Percentiles rank a stretch among this genome's conserved stretches.
These are phyloP conservation scores for Piprites chloris DNA, from an alignment of 2,113 vertebrate species.

Conservation along the genomic window DNA sequence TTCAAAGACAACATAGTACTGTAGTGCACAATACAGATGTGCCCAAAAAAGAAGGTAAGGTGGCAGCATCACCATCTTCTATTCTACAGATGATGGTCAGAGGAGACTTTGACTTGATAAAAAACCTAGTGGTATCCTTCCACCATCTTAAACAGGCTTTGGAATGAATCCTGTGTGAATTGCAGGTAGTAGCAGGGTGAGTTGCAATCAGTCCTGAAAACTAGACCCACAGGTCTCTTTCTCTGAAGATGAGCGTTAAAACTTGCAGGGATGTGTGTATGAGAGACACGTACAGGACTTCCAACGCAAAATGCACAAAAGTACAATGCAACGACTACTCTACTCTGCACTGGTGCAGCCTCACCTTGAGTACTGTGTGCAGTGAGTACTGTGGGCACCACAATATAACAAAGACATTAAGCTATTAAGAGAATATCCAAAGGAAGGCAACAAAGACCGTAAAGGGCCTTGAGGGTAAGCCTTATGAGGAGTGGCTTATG, in stretches of 20 bases:
- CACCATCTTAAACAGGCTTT: background rate
- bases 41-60: background rate
- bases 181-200: background rate
- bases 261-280: background rate
- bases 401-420: background rate
- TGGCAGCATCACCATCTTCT: background rate
- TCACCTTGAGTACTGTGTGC: background rate
- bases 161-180: background rate
- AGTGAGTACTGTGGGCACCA: background rate
- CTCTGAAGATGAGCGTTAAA: background rate
- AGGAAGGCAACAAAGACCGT: background rate
- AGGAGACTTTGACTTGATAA: background rate
- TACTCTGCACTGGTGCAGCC: background rate
- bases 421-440: background rate
- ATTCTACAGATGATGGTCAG: background rate
- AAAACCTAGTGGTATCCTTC: background rate
- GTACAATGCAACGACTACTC: background rate
- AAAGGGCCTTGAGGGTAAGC: background rate
- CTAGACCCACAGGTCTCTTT: background rate
- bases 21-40: background rate
- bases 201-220: background rate
- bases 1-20: background rate
- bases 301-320: background rate
- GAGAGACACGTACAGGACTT: background rate
- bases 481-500: fast-evolving